Base-by-base conservation (phyloP, 1,140 invertebrate genomes). In the Drosophila dunni region DNA sequence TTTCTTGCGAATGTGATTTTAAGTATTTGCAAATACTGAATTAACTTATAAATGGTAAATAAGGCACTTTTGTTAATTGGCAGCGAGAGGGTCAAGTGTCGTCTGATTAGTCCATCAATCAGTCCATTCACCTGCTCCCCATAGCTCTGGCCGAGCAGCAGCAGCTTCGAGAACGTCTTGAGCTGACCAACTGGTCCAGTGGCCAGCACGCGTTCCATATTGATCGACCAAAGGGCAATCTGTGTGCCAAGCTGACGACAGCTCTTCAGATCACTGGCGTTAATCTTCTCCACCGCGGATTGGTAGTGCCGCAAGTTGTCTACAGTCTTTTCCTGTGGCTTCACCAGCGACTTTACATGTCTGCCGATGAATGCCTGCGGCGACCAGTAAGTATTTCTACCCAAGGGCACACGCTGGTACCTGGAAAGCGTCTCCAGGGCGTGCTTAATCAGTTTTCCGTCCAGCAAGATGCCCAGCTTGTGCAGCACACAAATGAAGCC, bases 1-100 rank as follows among this genome's bases (percentile, higher is more conserved):
- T 88, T 81, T 5, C 15, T 93, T 67, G 92, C 83, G 29, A 83
- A 88, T 4, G 51, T 80, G 1, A 66, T 42, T 29, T 83, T 79
- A 0, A 88, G 40, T 8, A 75, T 51, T 7, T 80, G 78, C n/a
- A 89, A 42, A 36, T 74, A 89, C 38, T 88, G 83, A 11, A 83
- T 42, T 7, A 88, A 63, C n/a, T 81, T 81, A 29, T 66, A 80
- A 6, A 88, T 36, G 7, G 62, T 60, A 24, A 70, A 71, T 13
- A 79, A 50, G 3, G 66, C 75, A 2, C 15, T 2, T 7, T 74
- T 89, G 1, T 58, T 13, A 0, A 88, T 11, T 1, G 84, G 73
- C 13, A 69, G 6, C n/a, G 13, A 48, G 4, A 88, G 17, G 0
- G 73, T 64, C 24, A 72, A 50, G 24, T 83, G 73, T 1, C 83